These are phyloP conservation scores for Scopus umbretta DNA, from an alignment of 2,113 vertebrate species.

Conservation along the genomic window DNA sequence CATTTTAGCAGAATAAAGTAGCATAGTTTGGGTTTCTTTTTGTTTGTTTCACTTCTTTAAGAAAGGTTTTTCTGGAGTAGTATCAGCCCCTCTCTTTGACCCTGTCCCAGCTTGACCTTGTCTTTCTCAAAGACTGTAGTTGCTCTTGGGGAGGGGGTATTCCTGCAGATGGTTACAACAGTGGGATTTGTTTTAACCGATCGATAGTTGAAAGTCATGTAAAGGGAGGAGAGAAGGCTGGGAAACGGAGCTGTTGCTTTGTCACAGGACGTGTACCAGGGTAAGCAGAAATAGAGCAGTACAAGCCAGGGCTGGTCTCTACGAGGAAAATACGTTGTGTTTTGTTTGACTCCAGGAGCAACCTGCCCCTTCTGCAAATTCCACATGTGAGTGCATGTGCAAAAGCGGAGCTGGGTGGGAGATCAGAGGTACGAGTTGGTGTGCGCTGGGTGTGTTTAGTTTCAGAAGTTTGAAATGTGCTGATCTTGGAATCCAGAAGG, in stretches of 20 bases:
- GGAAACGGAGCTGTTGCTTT: background rate
- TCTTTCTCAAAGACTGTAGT: background rate
- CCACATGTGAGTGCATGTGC: background rate
- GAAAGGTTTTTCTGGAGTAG: background rate
- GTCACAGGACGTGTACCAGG: background rate
- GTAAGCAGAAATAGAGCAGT: background rate
- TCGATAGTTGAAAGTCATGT: no score
- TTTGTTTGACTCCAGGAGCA: background rate
- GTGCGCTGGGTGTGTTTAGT: background rate
- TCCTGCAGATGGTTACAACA: background rate
- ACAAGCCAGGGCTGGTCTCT: background rate
- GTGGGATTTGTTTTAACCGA: background rate
- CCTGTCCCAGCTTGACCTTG: background rate
- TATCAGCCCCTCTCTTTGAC: background rate
- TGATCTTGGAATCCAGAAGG: background rate
- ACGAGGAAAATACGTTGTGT: no score
- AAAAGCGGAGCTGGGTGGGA: background rate
- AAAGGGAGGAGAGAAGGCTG: background rate
- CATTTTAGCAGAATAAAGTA: background rate
- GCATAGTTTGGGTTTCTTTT: background rate
- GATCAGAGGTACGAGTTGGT: background rate
- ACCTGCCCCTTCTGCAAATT: background rate
- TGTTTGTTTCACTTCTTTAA: rapidly evolving
- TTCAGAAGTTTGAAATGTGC: background rate
- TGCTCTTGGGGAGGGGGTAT: background rate